Percentiles rank a stretch among this genome's conserved stretches.
Conservation (phyloP, 2,888 invertebrate species). For the Epirrita christyi region DNA sequence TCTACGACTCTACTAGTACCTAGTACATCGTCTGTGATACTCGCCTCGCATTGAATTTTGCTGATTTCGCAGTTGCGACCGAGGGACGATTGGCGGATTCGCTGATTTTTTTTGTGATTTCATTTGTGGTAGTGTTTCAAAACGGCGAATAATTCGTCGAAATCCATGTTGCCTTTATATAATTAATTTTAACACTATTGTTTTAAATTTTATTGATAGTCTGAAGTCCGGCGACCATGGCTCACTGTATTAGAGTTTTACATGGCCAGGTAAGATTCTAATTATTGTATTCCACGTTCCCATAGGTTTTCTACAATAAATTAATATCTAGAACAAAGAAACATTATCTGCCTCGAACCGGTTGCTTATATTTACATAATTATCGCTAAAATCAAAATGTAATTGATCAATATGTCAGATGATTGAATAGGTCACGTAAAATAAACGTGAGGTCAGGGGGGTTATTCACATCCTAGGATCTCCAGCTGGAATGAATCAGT, state of each 20-base stretch:
- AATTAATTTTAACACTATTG: slow-evolving; percentile 51
- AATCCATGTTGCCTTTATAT: slow-evolving; percentile 73
- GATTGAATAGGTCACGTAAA: slow-evolving; percentile 63
- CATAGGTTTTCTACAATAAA: slow-evolving; percentile 22
- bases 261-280: slow-evolving; percentile 88
- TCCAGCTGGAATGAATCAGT: slow-evolving; percentile 17
- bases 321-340: slow-evolving; percentile 6
- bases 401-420: slow-evolving; percentile 52
- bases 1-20: no score
- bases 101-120: slow-evolving; percentile 41
- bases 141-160: slow-evolving; percentile 49
- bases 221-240: slow-evolving; percentile 86
- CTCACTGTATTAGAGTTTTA: slow-evolving; percentile 91
- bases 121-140: slow-evolving; percentile 48
- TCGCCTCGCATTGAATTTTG: no score
- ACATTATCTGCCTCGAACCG: slow-evolving; percentile 2
- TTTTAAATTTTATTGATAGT: slow-evolving; percentile 54
- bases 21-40: no score
- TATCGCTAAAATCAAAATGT: slow-evolving; percentile 53
- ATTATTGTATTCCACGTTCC: slow-evolving; percentile 51
- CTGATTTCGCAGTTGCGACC: slow-evolving; percentile 55
- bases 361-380: slow-evolving; percentile 59
- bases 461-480: slow-evolving; percentile 21
- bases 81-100: slow-evolving; percentile 41
- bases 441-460: slow-evolving; percentile 59